A percentile compares a stretch with the other conserved stretches of the same genome.
Conservation (phyloP, 2,888 invertebrate species). For the Heliconius hortense region DNA sequence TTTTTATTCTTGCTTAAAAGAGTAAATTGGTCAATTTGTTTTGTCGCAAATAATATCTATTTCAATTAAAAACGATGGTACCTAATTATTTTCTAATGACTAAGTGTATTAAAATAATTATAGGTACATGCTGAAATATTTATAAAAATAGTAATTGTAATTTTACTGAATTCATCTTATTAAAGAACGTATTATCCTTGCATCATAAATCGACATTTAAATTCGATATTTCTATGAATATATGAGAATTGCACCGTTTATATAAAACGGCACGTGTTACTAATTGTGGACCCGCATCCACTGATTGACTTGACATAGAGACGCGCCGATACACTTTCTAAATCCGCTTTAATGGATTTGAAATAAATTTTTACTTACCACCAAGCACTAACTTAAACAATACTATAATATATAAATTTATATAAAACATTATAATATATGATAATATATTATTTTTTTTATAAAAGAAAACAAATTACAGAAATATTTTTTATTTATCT, state of each 20-base stretch:
- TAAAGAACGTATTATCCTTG: not conserved
- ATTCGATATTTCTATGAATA: conserved; percentile 63
- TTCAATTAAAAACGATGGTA: not conserved
- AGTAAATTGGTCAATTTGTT: conserved; percentile 39
- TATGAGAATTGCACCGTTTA: conserved; percentile 67
- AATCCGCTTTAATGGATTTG: conserved; percentile 26
- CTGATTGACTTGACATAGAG: conserved; percentile 68
- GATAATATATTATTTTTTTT: too few relatives aligned
- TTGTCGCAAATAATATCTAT: conserved; percentile 31
- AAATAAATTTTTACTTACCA: not conserved
- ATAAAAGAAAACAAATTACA: too few relatives aligned
- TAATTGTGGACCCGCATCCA: conserved; percentile 77
- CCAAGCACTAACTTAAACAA: not conserved
- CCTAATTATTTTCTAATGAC: not conserved
- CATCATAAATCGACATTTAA: conserved; percentile 30
- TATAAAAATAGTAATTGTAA: not conserved
- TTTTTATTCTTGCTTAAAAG: conserved; percentile 46
- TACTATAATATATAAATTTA: not conserved
- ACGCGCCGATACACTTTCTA: conserved; percentile 70
- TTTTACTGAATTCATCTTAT: not conserved
- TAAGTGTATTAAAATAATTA: not conserved
- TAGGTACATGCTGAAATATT: not conserved
- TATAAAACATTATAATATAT: not conserved
- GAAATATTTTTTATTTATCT: too few relatives aligned
- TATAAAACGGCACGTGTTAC: conserved; percentile 69